These are phyloP conservation scores for Trichonephila inaurata DNA, from an alignment of 1,140 invertebrate species.

Conservation along the genomic window DNA sequence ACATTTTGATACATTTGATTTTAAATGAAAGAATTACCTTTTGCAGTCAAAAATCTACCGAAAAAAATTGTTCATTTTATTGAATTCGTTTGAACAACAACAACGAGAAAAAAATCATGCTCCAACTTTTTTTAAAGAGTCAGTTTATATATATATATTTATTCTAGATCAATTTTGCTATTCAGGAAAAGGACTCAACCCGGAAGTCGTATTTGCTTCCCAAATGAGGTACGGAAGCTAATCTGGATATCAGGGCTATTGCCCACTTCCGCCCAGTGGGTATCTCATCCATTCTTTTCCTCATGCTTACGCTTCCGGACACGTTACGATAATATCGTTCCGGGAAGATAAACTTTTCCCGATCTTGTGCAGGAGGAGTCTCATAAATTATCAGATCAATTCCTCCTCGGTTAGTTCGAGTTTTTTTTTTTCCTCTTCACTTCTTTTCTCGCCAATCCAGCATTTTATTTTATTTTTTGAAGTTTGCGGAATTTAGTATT, in stretches of 20 bases:
- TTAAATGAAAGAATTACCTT: too few species aligned
- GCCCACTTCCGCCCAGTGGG: slow-evolving; percentile 59
- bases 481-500: not conserved
- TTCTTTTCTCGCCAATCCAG: not conserved
- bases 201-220: slow-evolving; percentile 71
- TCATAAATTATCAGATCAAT: slow-evolving; percentile 63
- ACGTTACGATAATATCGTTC: slow-evolving; percentile 22
- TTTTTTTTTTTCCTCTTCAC: not conserved
- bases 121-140: not conserved
- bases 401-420: not conserved
- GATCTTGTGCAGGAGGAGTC: not conserved
- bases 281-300: not conserved
- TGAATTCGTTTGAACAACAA: too few species aligned
- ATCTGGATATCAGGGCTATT: slow-evolving; percentile 63
- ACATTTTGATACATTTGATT: too few species aligned
- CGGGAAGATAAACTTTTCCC: slow-evolving; percentile 48
- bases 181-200: slow-evolving; percentile 56
- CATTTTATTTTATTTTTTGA: not conserved
- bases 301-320: slow-evolving; percentile 10
- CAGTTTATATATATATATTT: too few species aligned
- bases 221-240: slow-evolving; percentile 72
- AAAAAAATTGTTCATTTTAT: too few species aligned
- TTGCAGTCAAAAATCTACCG: too few species aligned
- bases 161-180: not conserved
- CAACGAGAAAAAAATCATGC: not conserved